Conservation (phyloP, 2,888 invertebrate genomes). For the Calliphora vomitoria region DNA sequence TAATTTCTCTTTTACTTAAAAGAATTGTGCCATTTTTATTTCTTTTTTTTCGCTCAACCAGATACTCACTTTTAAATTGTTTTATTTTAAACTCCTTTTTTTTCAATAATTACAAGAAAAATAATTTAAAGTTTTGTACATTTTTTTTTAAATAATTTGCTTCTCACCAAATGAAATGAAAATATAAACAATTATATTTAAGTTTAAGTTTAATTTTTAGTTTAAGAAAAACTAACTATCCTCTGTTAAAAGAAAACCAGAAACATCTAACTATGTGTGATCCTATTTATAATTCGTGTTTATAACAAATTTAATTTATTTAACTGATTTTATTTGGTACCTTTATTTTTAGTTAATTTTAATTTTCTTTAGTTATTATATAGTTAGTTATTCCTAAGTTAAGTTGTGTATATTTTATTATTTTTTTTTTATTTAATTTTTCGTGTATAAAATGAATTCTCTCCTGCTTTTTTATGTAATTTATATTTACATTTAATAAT, state of each 20-base stretch:
- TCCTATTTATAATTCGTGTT: slow-evolving; percentile 67
- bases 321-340: slow-evolving; percentile 64
- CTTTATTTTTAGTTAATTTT: slow-evolving; percentile 64
- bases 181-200: background rate
- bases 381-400: slow-evolving; percentile 32
- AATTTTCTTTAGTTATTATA: slow-evolving; percentile 32
- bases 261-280: slow-evolving; percentile 67
- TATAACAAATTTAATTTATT: slow-evolving; percentile 62
- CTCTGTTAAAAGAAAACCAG: slow-evolving; percentile 13
- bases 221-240: background rate
- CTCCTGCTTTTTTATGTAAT: slow-evolving; percentile 32
- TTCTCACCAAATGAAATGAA: slow-evolving; percentile 59
- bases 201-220: slow-evolving; percentile 52
- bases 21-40: slow-evolving; percentile 72
- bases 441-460: slow-evolving; percentile 44
- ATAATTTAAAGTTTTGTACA: slow-evolving; percentile 30
- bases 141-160: slow-evolving; percentile 36
- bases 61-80: slow-evolving; percentile 34
- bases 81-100: background rate
- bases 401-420: slow-evolving; percentile 59
- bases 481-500: slow-evolving; percentile 45
- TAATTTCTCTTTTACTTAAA: slow-evolving; percentile 22
- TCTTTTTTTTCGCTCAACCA: slow-evolving; percentile 29
- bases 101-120: background rate
- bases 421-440: slow-evolving; percentile 42